Conservation (phyloP, 2,888 invertebrate species). For the Pinctada fucata region DNA sequence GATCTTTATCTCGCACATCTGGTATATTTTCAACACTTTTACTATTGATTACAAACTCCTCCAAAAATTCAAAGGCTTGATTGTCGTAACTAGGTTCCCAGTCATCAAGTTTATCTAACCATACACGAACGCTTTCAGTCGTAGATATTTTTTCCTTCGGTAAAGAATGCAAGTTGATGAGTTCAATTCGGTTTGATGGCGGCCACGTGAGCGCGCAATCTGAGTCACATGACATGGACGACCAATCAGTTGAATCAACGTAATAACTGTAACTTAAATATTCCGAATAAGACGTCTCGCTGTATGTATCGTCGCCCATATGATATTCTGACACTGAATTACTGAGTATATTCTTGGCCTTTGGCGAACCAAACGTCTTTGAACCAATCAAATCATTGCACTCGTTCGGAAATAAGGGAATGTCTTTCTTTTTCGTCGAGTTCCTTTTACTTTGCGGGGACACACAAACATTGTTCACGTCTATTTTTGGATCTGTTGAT, state of each 20-base stretch:
- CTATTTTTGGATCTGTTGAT: constrained; percentile 6
- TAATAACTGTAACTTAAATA: constrained; percentile 44
- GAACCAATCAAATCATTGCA: constrained; percentile 33
- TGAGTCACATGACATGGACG: constrained; percentile 49
- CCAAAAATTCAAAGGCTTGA: constrained; percentile 7
- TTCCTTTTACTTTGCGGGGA: constrained; percentile 27
- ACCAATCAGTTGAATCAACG: constrained; percentile 37
- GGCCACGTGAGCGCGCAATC: constrained; percentile 57
- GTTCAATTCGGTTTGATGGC: constrained; percentile 50
- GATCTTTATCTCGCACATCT: constrained; percentile 1
- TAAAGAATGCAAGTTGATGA: constrained; percentile 50
- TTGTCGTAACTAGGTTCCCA: constrained; percentile 26
- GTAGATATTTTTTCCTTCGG: constrained; percentile 51
- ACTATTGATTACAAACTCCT: constrained; percentile 5
- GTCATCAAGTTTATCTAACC: constrained; percentile 51
- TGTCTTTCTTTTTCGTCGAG: constrained; percentile 28
- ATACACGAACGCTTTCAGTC: constrained; percentile 54
- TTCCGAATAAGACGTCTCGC: constrained; percentile 56
- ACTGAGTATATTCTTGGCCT: constrained; percentile 35
- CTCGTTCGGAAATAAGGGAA: constrained; percentile 41
- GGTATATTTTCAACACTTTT: constrained; percentile 19
- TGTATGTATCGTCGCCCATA: constrained; percentile 17
- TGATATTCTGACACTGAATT: constrained; percentile 39
- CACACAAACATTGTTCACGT: constrained; percentile 21
- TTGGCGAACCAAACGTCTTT: constrained; percentile 35